phyloP scores from a whole-genome alignment of 2,888 invertebrate genomes.

The Oegoconia quadripuncta region DNA sequence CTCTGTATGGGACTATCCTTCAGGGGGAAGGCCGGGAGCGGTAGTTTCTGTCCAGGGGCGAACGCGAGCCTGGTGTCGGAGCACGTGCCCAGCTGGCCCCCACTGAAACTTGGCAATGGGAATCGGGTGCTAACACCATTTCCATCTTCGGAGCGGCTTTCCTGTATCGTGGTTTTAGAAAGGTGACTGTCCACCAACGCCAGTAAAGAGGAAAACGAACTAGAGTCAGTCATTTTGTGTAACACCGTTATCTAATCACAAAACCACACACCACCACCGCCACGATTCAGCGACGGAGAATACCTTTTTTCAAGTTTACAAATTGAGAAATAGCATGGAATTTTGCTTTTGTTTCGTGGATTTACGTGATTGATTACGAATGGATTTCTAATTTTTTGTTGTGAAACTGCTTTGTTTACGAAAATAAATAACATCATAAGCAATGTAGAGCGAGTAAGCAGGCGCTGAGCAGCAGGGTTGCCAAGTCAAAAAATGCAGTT shows the following conservation, averaged over 20 bases:
- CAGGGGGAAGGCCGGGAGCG: constrained; percentile 41
- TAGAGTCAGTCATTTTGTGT: constrained; percentile 49
- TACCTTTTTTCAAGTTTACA: too few relatives aligned
- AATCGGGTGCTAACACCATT: constrained; percentile 26
- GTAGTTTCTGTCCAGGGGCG: constrained; percentile 37
- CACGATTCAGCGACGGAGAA: too few relatives aligned
- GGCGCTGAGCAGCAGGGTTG: too few relatives aligned
- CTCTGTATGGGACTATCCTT: constrained; percentile 42
- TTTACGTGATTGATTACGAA: too few relatives aligned
- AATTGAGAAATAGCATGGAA: too few relatives aligned
- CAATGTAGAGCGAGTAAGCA: too few relatives aligned
- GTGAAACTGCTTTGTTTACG: too few relatives aligned
- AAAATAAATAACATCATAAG: too few relatives aligned
- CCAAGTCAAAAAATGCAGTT: too few relatives aligned
- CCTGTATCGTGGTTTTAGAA: constrained; percentile 50
- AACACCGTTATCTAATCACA: constrained; percentile 2
- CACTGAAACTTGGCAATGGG: constrained; percentile 25
- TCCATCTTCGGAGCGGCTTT: constrained; percentile 27
- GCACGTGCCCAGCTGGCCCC: constrained; percentile 22
- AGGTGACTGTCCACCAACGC: constrained; percentile 61
- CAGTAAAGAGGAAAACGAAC: constrained; percentile 55
- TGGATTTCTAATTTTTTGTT: too few relatives aligned
- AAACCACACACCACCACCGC: too few relatives aligned
- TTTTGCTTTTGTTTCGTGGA: too few relatives aligned
- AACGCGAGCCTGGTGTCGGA: constrained; percentile 39